Percentiles rank a stretch among this genome's conserved stretches.
Conservation (phyloP, 2,113 vertebrate genomes). For the Catagonus wagneri region DNA sequence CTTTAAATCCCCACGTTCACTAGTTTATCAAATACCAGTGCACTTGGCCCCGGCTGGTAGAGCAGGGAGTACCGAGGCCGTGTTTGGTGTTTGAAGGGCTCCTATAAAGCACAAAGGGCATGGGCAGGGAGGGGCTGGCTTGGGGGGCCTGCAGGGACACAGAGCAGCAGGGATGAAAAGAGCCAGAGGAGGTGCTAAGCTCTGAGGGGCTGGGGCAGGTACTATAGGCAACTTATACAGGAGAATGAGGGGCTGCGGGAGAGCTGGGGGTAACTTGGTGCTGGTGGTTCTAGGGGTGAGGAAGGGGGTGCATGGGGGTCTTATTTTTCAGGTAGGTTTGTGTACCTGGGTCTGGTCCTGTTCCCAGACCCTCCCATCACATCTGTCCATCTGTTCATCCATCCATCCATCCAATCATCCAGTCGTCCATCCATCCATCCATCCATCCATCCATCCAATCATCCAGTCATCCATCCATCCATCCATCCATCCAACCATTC, state of each 20-base stretch:
- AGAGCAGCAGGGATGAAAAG: not conserved
- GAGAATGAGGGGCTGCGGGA: not conserved
- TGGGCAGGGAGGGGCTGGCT: fast-evolving
- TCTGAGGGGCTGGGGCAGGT: not conserved
- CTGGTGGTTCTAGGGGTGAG: not conserved
- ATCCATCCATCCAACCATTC: no score
- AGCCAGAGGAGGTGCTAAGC: not conserved
- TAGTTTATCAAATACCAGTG: slow-evolving; percentile 64
- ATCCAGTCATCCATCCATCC: not conserved
- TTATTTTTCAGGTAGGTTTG: not conserved
- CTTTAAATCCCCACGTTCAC: slow-evolving; percentile 56
- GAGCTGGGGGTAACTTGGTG: no score
- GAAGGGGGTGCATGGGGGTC: fast-evolving
- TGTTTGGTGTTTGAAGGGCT: not conserved
- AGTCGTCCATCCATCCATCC: not conserved
- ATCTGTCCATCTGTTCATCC: not conserved
- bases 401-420: not conserved
- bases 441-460: no score
- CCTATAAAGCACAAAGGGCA: not conserved
- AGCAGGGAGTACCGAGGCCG: not conserved
- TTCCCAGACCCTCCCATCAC: not conserved
- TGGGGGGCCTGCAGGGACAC: not conserved
- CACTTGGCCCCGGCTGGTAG: not conserved
- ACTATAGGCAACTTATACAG: fast-evolving
- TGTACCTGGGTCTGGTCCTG: not conserved